These are phyloP conservation scores for Thripadectes ignobilis DNA, from an alignment of 2,797 vertebrate species.

Conservation along the genomic window DNA sequence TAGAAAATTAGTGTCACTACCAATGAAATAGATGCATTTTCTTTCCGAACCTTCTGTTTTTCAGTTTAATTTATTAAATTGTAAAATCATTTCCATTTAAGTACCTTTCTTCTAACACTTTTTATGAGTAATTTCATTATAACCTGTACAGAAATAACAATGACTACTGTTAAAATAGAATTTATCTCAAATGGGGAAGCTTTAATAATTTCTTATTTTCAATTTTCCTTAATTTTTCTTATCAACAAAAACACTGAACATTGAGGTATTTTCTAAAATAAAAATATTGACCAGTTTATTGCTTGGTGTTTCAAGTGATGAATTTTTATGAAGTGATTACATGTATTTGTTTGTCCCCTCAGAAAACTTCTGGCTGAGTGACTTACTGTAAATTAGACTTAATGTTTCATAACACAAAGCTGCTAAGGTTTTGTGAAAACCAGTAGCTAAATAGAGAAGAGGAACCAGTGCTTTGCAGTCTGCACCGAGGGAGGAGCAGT, in stretches of 20 bases:
- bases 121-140: background rate
- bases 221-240: background rate
- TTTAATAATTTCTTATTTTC: background rate
- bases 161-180: conserved; percentile 10
- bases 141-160: conserved; percentile 32
- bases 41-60: conserved; percentile 14
- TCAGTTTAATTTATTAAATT: conserved; percentile 21
- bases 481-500: fast-evolving
- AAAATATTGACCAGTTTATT: background rate
- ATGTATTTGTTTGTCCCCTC: background rate
- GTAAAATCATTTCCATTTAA: background rate
- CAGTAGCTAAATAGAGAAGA: background rate
- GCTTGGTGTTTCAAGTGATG: background rate
- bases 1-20: background rate
- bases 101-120: background rate
- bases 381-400: background rate
- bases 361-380: background rate
- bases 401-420: background rate
- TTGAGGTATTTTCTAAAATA: background rate
- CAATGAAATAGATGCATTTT: background rate
- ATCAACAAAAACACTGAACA: background rate
- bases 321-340: background rate
- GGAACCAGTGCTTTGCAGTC: background rate
- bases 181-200: background rate
- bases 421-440: background rate